These are phyloP conservation scores for Varanus komodoensis DNA, from an alignment of 2,113 vertebrate genomes.

Conservation along the genomic window DNA sequence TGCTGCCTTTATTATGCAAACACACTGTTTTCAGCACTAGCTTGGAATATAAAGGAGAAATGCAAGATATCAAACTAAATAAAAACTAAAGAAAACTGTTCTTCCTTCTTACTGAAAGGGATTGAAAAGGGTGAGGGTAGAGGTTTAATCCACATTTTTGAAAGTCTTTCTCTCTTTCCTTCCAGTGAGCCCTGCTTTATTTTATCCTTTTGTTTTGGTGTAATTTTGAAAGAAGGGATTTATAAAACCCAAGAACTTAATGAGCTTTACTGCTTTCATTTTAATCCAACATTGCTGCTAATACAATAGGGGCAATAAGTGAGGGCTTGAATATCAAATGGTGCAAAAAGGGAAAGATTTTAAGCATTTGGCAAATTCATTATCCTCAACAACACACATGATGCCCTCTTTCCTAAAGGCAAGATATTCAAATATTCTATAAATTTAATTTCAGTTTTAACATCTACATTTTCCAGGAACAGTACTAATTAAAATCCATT, in stretches of 20 bases:
- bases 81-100: slow-evolving; percentile 66
- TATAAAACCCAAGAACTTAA: slow-evolving; percentile 76
- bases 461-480: slow-evolving; percentile 7
- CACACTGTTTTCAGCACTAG: slow-evolving; percentile 70
- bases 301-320: slow-evolving; percentile 66
- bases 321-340: slow-evolving; percentile 70
- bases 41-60: slow-evolving; percentile 73
- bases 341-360: slow-evolving; percentile 59
- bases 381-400: slow-evolving; percentile 15
- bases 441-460: slow-evolving; percentile 26
- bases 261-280: slow-evolving; percentile 78
- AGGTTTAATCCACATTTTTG: slow-evolving; percentile 77
- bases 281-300: slow-evolving; percentile 71
- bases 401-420: neutral
- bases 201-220: slow-evolving; percentile 74
- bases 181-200: slow-evolving; percentile 68
- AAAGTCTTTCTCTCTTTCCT: slow-evolving; percentile 68
- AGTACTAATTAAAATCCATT: slow-evolving; percentile 36
- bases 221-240: slow-evolving; percentile 74
- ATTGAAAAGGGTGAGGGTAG: slow-evolving; percentile 41
- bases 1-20: slow-evolving; percentile 77
- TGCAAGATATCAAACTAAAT: slow-evolving; percentile 76
- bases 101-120: slow-evolving; percentile 63
- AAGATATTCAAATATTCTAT: slow-evolving; percentile 26
- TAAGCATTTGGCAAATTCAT: slow-evolving; percentile 54